Evolutionary conservation across 2,888 invertebrate genomes (phyloP).

Genomic region (Ormyrus pomaceus): DNA sequence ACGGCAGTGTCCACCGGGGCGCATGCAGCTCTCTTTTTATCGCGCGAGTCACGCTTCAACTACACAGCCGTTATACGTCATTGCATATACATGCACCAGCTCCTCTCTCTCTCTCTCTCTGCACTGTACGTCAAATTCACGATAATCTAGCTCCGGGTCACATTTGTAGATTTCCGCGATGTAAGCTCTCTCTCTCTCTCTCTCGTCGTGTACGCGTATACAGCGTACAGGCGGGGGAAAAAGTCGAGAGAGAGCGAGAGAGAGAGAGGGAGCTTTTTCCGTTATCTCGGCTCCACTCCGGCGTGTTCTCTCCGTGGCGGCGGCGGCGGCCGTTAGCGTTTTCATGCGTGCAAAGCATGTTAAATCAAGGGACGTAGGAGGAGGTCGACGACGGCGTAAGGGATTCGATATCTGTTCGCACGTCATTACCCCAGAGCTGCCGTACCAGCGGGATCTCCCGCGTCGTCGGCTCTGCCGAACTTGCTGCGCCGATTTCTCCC

Average conservation of each 20-base stretch:
- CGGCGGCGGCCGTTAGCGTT: constrained; percentile 64
- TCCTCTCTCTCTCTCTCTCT: too few species aligned
- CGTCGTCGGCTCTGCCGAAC: not conserved
- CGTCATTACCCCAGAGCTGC: constrained; percentile 73
- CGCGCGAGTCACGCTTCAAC: constrained; percentile 51
- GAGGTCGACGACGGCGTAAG: constrained; percentile 60
- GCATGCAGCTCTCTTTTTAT: constrained; percentile 36
- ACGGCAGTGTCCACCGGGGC: not conserved
- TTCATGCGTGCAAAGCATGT: constrained; percentile 65
- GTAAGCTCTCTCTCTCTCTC: too few species aligned
- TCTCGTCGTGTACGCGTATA: too few species aligned
- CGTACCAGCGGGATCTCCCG: constrained; percentile 25
- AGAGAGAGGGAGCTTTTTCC: constrained; percentile 40
- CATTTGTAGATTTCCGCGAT: constrained; percentile 50
- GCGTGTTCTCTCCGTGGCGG: constrained; percentile 53
- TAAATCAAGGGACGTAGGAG: constrained; percentile 55
- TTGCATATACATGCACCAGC: constrained; percentile 12
- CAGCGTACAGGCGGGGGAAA: not conserved
- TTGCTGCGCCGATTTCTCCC: constrained; percentile 1
- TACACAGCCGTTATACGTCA: constrained; percentile 37
- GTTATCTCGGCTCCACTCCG: constrained; percentile 53
- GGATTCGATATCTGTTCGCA: constrained; percentile 76
- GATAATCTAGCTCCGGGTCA: constrained; percentile 54
- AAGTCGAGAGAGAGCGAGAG: not conserved
- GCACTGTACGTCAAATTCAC: constrained; percentile 41